Evolutionary conservation across 2,113 vertebrate species (phyloP).

Genomic region (Dolichotis patagonum): DNA sequence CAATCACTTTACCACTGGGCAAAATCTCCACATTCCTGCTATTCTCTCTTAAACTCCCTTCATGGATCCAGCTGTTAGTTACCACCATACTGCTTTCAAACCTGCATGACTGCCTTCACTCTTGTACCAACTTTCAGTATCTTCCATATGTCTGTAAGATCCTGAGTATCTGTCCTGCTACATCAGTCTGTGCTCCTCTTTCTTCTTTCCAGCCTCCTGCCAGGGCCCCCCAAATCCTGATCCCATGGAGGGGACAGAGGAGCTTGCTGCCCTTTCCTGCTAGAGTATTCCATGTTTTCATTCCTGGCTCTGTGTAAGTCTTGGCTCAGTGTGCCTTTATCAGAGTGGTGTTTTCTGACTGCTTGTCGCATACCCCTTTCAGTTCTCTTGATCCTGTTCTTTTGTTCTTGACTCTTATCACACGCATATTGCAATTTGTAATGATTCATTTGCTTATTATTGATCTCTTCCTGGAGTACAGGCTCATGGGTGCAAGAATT

Average conservation of each 20-base stretch:
- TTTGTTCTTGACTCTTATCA: neutral
- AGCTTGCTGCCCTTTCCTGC: neutral
- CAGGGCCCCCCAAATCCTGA: no score
- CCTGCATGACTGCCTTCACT: neutral
- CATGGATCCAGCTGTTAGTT: neutral
- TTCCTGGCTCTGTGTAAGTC: neutral
- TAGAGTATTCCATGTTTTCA: neutral
- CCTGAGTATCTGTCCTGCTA: neutral
- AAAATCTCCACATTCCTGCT: neutral
- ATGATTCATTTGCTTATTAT: neutral
- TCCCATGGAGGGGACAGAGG: neutral
- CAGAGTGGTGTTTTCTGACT: neutral
- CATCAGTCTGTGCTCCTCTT: neutral
- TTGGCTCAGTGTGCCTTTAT: neutral
- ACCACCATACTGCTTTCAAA: neutral
- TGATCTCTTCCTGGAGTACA: neutral
- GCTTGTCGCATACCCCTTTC: no score
- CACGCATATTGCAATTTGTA: neutral
- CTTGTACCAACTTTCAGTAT: neutral
- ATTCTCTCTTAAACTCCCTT: neutral
- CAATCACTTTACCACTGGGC: neutral
- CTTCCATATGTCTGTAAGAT: accelerated
- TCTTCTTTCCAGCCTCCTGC: neutral
- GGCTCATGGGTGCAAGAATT: neutral
- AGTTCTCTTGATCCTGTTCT: neutral